Evolutionary conservation across 2,888 invertebrate genomes (phyloP).

Genomic region (Drosophila pseudotakahashii): DNA sequence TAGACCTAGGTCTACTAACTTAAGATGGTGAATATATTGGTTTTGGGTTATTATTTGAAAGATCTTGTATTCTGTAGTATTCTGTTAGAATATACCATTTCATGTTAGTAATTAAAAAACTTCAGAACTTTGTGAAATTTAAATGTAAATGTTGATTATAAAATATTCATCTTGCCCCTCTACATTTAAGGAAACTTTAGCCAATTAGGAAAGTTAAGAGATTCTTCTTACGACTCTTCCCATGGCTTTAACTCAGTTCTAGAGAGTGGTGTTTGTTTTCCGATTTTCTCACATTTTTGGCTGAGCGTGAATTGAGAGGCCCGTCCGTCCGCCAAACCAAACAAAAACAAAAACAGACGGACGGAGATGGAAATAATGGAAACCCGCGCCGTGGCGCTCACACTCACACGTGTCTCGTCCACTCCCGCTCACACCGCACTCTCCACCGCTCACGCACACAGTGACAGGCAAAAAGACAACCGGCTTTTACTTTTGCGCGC

Average conservation of each 20-base stretch:
- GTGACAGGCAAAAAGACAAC: constrained; percentile 39
- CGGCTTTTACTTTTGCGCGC: constrained; percentile 75
- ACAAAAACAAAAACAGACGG: constrained; percentile 39
- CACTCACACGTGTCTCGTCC: constrained; percentile 10
- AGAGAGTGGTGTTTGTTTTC: constrained; percentile 11
- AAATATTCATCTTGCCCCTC: neutral
- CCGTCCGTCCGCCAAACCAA: constrained; percentile 40
- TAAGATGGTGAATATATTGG: no score
- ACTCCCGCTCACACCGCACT: constrained; percentile 20
- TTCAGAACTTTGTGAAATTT: no score
- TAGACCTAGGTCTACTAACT: no score
- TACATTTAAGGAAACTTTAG: neutral
- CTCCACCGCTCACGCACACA: constrained; percentile 53
- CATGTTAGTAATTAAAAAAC: no score
- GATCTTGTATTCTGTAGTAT: no score
- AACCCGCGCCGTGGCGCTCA: constrained; percentile 9
- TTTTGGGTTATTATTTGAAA: no score
- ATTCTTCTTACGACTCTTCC: neutral
- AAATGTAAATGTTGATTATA: no score
- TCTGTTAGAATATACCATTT: no score
- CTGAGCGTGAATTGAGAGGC: constrained; percentile 16
- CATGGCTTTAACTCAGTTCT: constrained; percentile 3
- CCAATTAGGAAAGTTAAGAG: neutral
- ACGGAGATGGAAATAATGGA: constrained; percentile 26
- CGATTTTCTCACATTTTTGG: constrained; percentile 7